phyloP scores from a whole-genome alignment of 2,797 vertebrate species.

The Alcedo atthis region DNA sequence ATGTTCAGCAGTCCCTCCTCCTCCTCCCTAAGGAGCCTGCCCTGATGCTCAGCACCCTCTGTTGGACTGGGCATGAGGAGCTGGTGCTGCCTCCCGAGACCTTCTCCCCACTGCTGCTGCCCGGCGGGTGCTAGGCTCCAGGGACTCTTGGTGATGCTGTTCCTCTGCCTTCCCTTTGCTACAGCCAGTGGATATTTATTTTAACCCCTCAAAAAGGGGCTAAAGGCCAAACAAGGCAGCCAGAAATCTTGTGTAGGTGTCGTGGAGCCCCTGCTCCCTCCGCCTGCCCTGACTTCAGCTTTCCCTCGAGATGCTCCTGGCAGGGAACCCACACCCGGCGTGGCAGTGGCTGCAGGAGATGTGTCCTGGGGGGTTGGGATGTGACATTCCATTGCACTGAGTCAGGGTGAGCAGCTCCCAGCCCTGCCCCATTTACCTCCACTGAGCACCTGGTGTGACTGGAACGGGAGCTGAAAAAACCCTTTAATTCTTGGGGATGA shows the following conservation, averaged over 20 bases:
- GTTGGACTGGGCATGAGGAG: neutral
- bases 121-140: rapidly evolving
- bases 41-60: neutral
- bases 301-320: neutral
- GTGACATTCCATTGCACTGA: neutral
- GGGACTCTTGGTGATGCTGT: rapidly evolving
- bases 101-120: neutral
- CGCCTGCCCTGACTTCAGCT: neutral
- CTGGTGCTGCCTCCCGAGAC: neutral
- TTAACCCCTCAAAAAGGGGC: neutral
- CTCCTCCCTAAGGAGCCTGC: neutral
- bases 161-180: neutral
- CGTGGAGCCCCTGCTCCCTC: neutral
- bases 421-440: neutral
- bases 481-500: neutral
- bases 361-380: neutral
- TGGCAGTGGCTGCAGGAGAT: neutral
- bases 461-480: neutral
- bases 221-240: neutral
- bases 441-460: rapidly evolving
- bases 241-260: neutral
- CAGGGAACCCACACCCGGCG: neutral
- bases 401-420: neutral
- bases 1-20: neutral
- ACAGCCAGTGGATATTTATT: no score